Evolutionary conservation across 2,113 vertebrate species (phyloP).

Genomic region (Oryzias woworae): DNA sequence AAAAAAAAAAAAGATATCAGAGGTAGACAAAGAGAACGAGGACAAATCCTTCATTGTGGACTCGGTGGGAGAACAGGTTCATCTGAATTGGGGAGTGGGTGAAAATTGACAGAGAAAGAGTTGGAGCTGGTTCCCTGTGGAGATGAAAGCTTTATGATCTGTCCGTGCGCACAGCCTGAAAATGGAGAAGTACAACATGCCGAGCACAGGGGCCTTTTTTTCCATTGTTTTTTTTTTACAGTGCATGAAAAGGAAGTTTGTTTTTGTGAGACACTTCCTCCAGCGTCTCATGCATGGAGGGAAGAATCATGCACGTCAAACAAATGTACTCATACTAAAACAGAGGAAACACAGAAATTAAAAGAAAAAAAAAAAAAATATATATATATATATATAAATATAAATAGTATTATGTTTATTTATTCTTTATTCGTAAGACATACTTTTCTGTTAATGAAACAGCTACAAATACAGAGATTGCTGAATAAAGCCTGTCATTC

Average conservation of each 20-base stretch:
- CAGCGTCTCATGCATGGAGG: constrained; percentile 23
- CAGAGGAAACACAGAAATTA: not conserved
- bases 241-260: constrained; percentile 67
- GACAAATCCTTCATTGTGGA: constrained; percentile 77
- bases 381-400: no score
- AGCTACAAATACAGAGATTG: no score
- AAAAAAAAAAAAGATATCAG: constrained; percentile 73
- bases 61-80: constrained; percentile 69
- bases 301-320: constrained; percentile 16
- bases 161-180: constrained; percentile 69
- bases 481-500: no score
- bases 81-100: constrained; percentile 77
- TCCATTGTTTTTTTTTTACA: constrained; percentile 46
- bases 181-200: constrained; percentile 69
- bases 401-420: no score
- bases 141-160: constrained; percentile 75
- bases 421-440: no score
- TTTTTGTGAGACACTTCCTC: constrained; percentile 60
- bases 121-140: constrained; percentile 70
- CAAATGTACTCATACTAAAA: constrained; percentile 21
- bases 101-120: constrained; percentile 80
- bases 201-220: constrained; percentile 40
- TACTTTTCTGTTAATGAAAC: no score
- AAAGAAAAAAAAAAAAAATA: not conserved
- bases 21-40: constrained; percentile 74